Percentiles rank a stretch among this genome's conserved stretches.
These are phyloP conservation scores for Harpagifer antarcticus DNA, from an alignment of 2,797 vertebrate species.

Conservation along the genomic window DNA sequence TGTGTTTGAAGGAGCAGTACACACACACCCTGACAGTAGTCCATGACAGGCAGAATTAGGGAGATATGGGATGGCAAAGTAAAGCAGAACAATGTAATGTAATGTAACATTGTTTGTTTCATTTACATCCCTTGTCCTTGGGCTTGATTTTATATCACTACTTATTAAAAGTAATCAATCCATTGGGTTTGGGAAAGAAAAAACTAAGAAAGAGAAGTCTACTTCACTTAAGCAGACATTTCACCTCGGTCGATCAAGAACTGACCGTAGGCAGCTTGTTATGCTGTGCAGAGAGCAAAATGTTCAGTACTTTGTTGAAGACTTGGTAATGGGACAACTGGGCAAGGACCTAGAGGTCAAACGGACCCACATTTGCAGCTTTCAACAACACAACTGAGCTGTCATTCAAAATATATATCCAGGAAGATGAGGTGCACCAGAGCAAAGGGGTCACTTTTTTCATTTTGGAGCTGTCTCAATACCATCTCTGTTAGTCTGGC, in stretches of 20 bases:
- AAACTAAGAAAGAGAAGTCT: background rate
- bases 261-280: background rate
- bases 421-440: conserved; percentile 5
- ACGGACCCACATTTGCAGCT: background rate
- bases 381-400: background rate
- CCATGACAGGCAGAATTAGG: background rate
- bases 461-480: background rate
- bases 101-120: background rate
- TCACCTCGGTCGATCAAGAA: background rate
- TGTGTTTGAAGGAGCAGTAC: background rate
- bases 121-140: background rate
- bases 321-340: background rate
- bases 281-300: background rate
- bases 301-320: background rate
- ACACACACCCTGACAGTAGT: background rate
- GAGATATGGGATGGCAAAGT: conserved; percentile 1
- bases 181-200: background rate
- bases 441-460: background rate
- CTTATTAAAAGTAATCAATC: background rate
- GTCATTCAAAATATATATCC: conserved; percentile 3
- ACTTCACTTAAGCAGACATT: background rate
- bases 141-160: background rate
- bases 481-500: background rate
- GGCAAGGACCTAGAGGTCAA: background rate
- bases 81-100: no score